Conservation (phyloP, 2,888 invertebrate species). For the Lissonota sp. region DNA sequence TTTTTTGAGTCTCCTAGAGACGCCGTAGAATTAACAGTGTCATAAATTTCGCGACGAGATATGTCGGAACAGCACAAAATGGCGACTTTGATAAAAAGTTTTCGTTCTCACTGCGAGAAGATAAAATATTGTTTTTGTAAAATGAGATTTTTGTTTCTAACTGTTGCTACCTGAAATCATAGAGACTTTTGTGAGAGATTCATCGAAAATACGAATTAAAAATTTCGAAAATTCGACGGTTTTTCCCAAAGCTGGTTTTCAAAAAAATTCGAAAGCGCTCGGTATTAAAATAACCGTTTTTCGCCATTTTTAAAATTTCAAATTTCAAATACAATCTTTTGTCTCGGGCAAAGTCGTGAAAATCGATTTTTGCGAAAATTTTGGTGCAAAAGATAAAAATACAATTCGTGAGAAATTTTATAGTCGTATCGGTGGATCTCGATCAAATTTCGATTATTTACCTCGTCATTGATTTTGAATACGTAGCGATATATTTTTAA, state of each 20-base stretch:
- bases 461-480: slow-evolving; percentile 12
- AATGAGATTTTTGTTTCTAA: too few relatives aligned
- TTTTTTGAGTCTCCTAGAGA: neutral
- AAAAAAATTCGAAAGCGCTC: too few relatives aligned
- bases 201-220: too few relatives aligned
- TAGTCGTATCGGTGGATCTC: slow-evolving; percentile 50
- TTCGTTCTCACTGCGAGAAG: neutral
- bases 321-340: too few relatives aligned
- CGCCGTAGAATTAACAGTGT: neutral
- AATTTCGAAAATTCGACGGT: too few relatives aligned
- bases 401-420: too few relatives aligned
- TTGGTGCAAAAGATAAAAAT: slow-evolving; percentile 6
- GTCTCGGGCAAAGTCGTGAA: too few relatives aligned
- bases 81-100: neutral
- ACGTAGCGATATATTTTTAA: slow-evolving; percentile 44
- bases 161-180: too few relatives aligned
- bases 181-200: too few relatives aligned
- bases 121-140: neutral
- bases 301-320: too few relatives aligned
- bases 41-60: neutral
- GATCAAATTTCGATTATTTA: slow-evolving; percentile 44
- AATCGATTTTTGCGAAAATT: slow-evolving; percentile 6
- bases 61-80: slow-evolving; percentile 29
- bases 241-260: too few relatives aligned
- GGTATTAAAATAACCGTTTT: too few relatives aligned